Evolutionary conservation across 2,113 vertebrate species (phyloP).

Genomic region (Channa argus): DNA sequence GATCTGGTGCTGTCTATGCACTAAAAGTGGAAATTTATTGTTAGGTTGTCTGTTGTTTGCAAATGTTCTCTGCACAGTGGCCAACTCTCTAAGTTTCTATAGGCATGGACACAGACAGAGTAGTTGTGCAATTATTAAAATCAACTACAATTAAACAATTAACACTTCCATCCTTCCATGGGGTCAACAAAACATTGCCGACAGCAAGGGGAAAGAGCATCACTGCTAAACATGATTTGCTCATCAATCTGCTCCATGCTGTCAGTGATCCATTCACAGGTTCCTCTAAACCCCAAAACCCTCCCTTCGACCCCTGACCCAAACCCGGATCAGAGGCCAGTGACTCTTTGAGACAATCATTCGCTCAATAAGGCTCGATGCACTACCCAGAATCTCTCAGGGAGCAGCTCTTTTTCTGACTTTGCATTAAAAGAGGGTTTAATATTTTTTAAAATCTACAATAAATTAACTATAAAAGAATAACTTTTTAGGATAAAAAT

Average conservation of each 20-base stretch:
- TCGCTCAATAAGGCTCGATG: conserved; percentile 76
- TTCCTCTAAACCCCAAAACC: conserved; percentile 23
- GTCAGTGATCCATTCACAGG: conserved; percentile 17
- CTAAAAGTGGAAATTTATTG: conserved; percentile 13
- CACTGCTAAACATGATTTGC: conserved; percentile 5
- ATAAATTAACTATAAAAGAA: conserved; percentile 64
- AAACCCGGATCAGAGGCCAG: conserved; percentile 67
- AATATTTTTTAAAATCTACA: conserved; percentile 80
- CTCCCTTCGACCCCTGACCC: conserved; percentile 36
- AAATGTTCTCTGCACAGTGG: conserved; percentile 50
- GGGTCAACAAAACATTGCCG: not conserved
- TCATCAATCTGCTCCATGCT: conserved; percentile 17
- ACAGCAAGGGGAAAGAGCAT: not conserved
- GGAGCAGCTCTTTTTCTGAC: conserved; percentile 81
- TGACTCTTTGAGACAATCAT: conserved; percentile 80
- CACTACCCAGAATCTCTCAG: conserved; percentile 81
- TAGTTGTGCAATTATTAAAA: not conserved
- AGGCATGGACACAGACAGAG: not conserved
- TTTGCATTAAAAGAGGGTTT: conserved; percentile 84
- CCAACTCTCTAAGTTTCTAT: conserved; percentile 45
- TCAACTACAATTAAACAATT: not conserved
- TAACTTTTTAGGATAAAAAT: conserved; percentile 72
- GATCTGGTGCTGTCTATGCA: conserved; percentile 22
- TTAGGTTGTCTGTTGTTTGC: conserved; percentile 18
- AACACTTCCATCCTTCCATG: conserved; percentile 3